Base-by-base conservation (phyloP, 2,113 vertebrate species). In the Dicaeum eximium region DNA sequence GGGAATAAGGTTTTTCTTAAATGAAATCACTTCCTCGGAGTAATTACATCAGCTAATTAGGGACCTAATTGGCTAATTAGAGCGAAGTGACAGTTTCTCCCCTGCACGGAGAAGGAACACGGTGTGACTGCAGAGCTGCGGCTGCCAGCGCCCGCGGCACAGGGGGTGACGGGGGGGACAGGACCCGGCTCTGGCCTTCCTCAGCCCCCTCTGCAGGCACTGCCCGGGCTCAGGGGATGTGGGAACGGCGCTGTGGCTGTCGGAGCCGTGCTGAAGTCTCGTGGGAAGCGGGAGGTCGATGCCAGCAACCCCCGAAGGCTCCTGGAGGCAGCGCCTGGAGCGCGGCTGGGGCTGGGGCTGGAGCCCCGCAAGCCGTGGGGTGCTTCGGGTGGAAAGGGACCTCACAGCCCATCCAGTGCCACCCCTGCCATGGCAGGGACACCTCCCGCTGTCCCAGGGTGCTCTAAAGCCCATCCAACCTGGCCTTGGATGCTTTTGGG, bases 241-340 rank as follows among this genome's bases (percentile, higher is more conserved):
- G 30, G 66, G 42, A 4, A 3, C 0, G 1, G 1, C 58, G 71
- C 35, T 11, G 38, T 0, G 10, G 66, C 9, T 12, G 65, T 1
- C 7, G 70, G 79, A 1, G 11, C 35, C 1, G 13, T 2, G 35
- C 70, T 30, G 81, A 21, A 28, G 18, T 5, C n/a, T 47, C 1
- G 0, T 0, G 24, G 54, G 70, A 35, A 33, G 44, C 16, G 3
- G 79, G 42, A 28, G 6, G 1, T 14, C 0, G 0, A 10, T 48
- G 61, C 62, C 40, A 2, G 7, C 25, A 45, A 7, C 25, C 23
- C 16, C 81, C 42, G 9, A 10, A n/a, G 15, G 20, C 3, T 0
- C 3, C 33, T 0, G 3, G 28, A 30, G 35, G 61, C 42, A 37
- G 80, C 0, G 4, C 12, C 25, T 5, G 33, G 10, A 21, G 48